Evolutionary conservation across 2,797 vertebrate genomes (phyloP), one percentile per base, ranked within the genome.

Genomic region (Saxicola maurus): DNA sequence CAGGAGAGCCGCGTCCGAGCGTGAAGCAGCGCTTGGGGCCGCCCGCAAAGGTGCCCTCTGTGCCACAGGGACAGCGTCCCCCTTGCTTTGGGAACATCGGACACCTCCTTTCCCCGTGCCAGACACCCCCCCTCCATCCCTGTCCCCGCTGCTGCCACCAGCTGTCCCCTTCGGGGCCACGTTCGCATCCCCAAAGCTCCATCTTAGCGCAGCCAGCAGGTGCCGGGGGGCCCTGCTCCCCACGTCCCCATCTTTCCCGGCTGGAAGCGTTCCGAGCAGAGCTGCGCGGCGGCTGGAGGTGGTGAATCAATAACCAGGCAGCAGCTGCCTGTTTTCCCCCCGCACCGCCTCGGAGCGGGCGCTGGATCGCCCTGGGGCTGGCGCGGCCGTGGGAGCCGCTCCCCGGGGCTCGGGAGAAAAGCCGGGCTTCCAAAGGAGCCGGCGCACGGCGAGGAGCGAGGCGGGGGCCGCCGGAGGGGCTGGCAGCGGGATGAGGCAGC

Each of bases 291-390:
- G 57, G 53, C 17, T 49, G 64, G 77, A 86, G 57, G 40, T 60
- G 66, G 84, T 64, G 67, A 90, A 88, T 91, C 84, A 89, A 92
- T 77, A 86, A 92, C 77, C 81, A 82, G 71, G 87, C 65, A 61
- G 81, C 91, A 57, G 81, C 91, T 80, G 69, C 55, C 57, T 65
- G 83, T 68, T 80, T 80, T 56, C 89, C 78, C 75, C 68, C 61
- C 19, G 40, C 45, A 37, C 57, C 24, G 74, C 35, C 84, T 87
- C 24, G 3, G 66, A 61, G 93, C 31, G 35, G 48, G 66, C 19
- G 23, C 69, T 38, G 59, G 71, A 64, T 52, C 61, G 77, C 33
- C 43, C 82, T 25, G 61, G 49, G 3, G 55, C 72, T 28, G 40
- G 57, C 15, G 33, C 31, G 35, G 67, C 62, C 8, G 27, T 25